Percentiles rank a stretch among this genome's conserved stretches.
phyloP scores from a whole-genome alignment of 23 tunicate genomes.

The Styela clava region DNA sequence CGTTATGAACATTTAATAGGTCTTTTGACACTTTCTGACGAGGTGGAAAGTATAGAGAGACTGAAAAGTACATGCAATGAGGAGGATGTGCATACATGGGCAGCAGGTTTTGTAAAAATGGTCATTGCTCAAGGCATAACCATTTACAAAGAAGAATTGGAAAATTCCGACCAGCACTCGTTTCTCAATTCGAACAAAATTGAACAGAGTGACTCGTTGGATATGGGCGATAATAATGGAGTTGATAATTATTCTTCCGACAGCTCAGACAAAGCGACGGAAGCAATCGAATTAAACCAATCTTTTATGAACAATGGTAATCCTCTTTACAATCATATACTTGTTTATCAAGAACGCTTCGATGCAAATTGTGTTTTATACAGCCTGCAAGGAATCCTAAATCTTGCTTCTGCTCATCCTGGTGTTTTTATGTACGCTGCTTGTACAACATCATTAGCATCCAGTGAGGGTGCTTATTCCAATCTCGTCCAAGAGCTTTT shows the following conservation, averaged over 20 bases:
- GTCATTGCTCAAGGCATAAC: slow-evolving; percentile 14
- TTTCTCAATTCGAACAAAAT: background rate
- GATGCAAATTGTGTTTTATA: slow-evolving; percentile 59
- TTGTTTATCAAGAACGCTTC: slow-evolving; percentile 53
- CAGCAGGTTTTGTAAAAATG: slow-evolving; percentile 12
- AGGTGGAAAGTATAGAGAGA: background rate
- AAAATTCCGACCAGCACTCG: background rate
- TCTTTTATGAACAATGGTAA: slow-evolving; percentile 12
- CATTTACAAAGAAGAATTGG: background rate
- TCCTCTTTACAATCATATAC: slow-evolving; percentile 20
- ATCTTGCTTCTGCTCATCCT: slow-evolving; percentile 50
- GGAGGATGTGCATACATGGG: slow-evolving; percentile 23
- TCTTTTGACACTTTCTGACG: slow-evolving; percentile 26
- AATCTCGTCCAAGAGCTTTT: slow-evolving; percentile 57
- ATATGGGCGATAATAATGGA: background rate
- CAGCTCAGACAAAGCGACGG: slow-evolving; percentile 8
- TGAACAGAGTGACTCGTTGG: background rate
- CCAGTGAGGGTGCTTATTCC: slow-evolving; percentile 19
- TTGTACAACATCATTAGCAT: slow-evolving; percentile 40
- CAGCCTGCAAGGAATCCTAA: slow-evolving; percentile 51
- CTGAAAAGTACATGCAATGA: background rate
- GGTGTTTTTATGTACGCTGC: slow-evolving; percentile 65
- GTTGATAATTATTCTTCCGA: slow-evolving; percentile 16
- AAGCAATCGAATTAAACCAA: slow-evolving; percentile 25
- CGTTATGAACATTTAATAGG: slow-evolving; percentile 17